phyloP scores from a whole-genome alignment of 35 echinoderm and acorn worm genomes.

The Ophioderma brevispina region DNA sequence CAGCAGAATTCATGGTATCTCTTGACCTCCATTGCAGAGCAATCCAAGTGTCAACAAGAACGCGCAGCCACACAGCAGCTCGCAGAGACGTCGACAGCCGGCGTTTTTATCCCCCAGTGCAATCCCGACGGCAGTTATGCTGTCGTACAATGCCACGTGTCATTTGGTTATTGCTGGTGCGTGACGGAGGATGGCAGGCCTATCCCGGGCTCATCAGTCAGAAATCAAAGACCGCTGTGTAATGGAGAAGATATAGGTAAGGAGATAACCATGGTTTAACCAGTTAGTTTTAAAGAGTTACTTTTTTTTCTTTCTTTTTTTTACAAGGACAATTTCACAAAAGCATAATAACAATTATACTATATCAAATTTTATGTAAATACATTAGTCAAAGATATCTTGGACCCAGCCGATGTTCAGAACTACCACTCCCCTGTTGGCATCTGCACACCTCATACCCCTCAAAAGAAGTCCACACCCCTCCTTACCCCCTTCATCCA shows the following conservation, averaged over 20 bases:
- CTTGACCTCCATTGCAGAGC: slow-evolving; percentile 37
- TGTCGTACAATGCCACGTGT: slow-evolving; percentile 84
- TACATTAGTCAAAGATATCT: no score
- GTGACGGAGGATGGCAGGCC: slow-evolving; percentile 91
- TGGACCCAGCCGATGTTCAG: no score
- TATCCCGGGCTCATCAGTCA: slow-evolving; percentile 81
- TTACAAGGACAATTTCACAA: no score
- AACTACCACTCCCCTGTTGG: no score
- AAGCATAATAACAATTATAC: no score
- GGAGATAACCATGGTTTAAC: no score
- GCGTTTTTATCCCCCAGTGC: slow-evolving; percentile 87
- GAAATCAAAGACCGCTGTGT: slow-evolving; percentile 68
- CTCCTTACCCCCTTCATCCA: no score
- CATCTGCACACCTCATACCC: no score
- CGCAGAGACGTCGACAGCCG: slow-evolving; percentile 38
- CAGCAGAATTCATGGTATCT: neutral
- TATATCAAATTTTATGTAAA: no score
- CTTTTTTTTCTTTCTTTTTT: no score
- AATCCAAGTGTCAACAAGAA: slow-evolving; percentile 79
- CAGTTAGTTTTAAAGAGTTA: no score
- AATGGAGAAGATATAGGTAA: slow-evolving; percentile 52
- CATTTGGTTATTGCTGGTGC: slow-evolving; percentile 97
- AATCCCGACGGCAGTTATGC: slow-evolving; percentile 88
- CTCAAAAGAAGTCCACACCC: no score
- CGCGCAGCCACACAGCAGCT: slow-evolving; percentile 56